Conservation (phyloP, 2,888 invertebrate species). For the Sabatieria punctata region DNA sequence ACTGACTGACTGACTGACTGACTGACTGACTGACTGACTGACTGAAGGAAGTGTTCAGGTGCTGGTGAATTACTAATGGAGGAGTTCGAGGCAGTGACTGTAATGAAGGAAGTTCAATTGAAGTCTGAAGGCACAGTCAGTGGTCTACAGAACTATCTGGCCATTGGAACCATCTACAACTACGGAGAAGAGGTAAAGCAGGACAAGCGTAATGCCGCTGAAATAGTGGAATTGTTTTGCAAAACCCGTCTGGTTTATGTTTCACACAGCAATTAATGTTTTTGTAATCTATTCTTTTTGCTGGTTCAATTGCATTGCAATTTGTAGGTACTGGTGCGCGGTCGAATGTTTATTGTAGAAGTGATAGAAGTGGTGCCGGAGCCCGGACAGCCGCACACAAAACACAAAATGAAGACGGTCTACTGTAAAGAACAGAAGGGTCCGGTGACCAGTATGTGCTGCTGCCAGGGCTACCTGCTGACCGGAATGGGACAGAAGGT, state of each 20-base stretch:
- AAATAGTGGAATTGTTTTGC: not conserved
- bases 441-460: slow-evolving; percentile 85
- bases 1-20: too few species aligned
- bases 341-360: slow-evolving; percentile 25
- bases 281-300: not conserved
- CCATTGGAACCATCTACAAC: slow-evolving; percentile 83
- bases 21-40: too few species aligned
- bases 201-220: not conserved
- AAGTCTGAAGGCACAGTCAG: slow-evolving; percentile 59
- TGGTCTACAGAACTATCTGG: slow-evolving; percentile 83
- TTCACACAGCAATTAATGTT: not conserved
- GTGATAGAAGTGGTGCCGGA: slow-evolving; percentile 91
- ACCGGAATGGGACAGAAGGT: slow-evolving; percentile 97
- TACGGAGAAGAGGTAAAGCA: slow-evolving; percentile 83
- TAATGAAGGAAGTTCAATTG: slow-evolving; percentile 20
- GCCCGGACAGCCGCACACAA: slow-evolving; percentile 90
- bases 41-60: too few species aligned
- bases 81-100: slow-evolving; percentile 15
- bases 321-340: slow-evolving; percentile 37
- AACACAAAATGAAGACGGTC: slow-evolving; percentile 81
- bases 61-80: slow-evolving; percentile 27
- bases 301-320: not conserved
- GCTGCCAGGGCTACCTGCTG: slow-evolving; percentile 58
- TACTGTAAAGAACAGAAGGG: slow-evolving; percentile 98
- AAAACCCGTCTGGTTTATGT: not conserved